These are phyloP conservation scores for Octomys mimax DNA, from an alignment of 2,797 vertebrate species.

Conservation along the genomic window DNA sequence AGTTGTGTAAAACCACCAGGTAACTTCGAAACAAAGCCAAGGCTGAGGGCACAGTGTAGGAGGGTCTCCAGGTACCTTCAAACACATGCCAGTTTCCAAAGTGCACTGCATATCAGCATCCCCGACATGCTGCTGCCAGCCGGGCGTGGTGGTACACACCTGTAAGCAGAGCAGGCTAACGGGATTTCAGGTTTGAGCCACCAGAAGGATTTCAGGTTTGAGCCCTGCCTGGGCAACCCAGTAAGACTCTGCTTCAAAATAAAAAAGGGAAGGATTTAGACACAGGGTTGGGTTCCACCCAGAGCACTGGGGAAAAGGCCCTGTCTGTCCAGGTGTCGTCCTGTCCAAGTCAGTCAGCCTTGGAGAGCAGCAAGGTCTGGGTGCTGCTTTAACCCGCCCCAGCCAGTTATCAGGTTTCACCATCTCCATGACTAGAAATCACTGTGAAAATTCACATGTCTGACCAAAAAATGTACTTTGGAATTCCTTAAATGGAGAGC, in stretches of 20 bases:
- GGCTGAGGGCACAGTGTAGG: neutral
- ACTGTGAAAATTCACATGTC: neutral
- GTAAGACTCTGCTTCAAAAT: neutral
- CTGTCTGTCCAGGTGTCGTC: neutral
- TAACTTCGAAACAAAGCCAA: neutral
- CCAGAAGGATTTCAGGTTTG: neutral
- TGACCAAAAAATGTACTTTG: constrained; percentile 2
- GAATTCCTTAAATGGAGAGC: constrained; percentile 15
- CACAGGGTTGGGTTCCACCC: neutral
- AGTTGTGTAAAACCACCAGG: neutral
- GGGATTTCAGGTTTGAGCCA: no score
- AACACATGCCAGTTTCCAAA: neutral
- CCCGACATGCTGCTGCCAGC: neutral
- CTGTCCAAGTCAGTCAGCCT: neutral
- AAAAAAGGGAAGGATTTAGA: neutral
- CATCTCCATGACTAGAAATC: neutral
- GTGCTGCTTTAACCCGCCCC: neutral
- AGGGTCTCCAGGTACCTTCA: neutral
- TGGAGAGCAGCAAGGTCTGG: neutral
- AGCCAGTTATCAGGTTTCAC: neutral
- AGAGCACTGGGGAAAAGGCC: neutral
- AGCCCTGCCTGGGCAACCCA: neutral
- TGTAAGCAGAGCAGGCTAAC: neutral
- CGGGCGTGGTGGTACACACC: neutral
- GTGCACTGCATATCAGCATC: neutral